Base-by-base conservation (phyloP, 2,797 vertebrate genomes). In the Alectoris magna region DNA sequence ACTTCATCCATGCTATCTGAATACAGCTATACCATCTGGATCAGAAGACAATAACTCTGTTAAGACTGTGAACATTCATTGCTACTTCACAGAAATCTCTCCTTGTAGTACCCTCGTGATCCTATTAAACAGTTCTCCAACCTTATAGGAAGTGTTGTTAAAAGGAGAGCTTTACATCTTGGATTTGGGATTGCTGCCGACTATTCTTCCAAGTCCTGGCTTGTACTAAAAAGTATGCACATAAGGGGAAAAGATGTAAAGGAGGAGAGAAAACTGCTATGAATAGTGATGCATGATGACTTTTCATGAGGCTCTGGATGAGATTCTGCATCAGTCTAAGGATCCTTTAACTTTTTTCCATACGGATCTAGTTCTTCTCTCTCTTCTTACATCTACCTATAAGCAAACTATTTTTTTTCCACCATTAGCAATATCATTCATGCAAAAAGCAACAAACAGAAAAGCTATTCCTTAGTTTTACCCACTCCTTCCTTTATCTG, bases 131-230 rank as follows among this genome's bases (percentile, higher is more conserved):
- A 1, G 73, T 53, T 79, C 60, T 78, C 39, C 71, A 70, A 2
- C 44, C 69, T 56, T 29, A 81, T 14, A 84, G 63, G 21, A 88
- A 81, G 41, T 19, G 69, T 71, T 0, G 0, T 64, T 63, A 71
- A 0, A 3, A 66, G 41, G 39, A 91, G 38, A 92, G 13, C 39
- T 69, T 71, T 49, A 38, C 15, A 64, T 41, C 56, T 12, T 21
- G 21, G 44, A 88, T 79, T 77, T 44, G 64, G 14, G 6, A 88
- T 72, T 38, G 74, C 11, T 0, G 0, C 13, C 0, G 0, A 19
- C 90, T 56, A 76, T 16, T 84, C 76, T 69, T 68, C 60, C 38
- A 84, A 81, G 48, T 8, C 23, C 41, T 64, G 19, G 17, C 39
- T 70, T 78, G 24, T 14, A 74, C 26, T 27, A 64, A 63, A 38